Evolutionary conservation across 2,113 vertebrate genomes (phyloP).

Genomic region (Istiophorus platypterus): DNA sequence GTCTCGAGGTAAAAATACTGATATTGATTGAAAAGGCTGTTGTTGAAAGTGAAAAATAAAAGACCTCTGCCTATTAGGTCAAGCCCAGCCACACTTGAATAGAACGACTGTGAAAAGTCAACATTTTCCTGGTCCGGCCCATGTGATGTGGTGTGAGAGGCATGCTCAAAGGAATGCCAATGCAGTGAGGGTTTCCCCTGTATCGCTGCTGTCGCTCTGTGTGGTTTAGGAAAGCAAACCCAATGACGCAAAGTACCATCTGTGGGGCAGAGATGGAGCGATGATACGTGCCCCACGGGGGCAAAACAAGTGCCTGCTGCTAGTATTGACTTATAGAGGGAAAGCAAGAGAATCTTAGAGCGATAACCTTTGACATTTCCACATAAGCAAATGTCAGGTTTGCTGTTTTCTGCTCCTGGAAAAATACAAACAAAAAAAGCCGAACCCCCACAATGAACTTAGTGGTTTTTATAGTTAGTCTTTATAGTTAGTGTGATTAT

Average conservation of each 20-base stretch:
- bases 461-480: neutral
- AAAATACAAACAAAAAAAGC: neutral
- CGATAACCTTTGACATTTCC: constrained; percentile 21
- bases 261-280: constrained; percentile 57
- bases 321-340: constrained; percentile 54
- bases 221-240: constrained; percentile 68
- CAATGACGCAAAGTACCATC: constrained; percentile 71
- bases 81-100: constrained; percentile 64
- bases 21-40: constrained; percentile 52
- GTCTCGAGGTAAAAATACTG: constrained; percentile 8
- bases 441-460: neutral
- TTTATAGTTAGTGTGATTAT: neutral
- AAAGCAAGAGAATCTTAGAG: constrained; percentile 4
- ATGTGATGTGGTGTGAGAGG: constrained; percentile 73
- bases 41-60: constrained; percentile 58
- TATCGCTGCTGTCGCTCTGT: constrained; percentile 47
- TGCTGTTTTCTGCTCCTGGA: constrained; percentile 10
- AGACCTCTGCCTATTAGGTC: constrained; percentile 61
- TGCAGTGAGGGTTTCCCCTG: constrained; percentile 74
- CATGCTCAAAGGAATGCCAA: constrained; percentile 74
- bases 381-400: constrained; percentile 21
- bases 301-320: constrained; percentile 60
- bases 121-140: constrained; percentile 70
- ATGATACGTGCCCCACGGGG: constrained; percentile 57
- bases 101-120: constrained; percentile 76